Percentiles rank a stretch among this genome's conserved stretches.
Evolutionary conservation across 2,888 invertebrate genomes (phyloP).

Genomic region (Polydrusus cervinus): DNA sequence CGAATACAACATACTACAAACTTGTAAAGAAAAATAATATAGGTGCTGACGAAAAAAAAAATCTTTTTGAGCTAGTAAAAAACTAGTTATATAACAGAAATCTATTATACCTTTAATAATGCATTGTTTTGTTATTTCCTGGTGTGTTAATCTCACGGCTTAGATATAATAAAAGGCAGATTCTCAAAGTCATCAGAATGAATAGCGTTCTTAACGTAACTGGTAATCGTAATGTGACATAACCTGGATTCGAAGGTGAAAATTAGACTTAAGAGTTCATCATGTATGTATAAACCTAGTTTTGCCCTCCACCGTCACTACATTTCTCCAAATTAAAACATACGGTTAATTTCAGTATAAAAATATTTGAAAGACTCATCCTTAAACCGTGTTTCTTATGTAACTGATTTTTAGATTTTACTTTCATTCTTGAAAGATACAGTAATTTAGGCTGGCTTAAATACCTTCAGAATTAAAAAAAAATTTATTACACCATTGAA

Average conservation of each 20-base stretch:
- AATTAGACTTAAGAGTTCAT: neutral
- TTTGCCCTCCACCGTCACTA: too few relatives aligned
- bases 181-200: slow-evolving; percentile 35
- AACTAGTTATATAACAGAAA: slow-evolving; percentile 6
- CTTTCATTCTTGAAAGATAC: too few relatives aligned
- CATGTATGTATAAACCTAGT: too few relatives aligned
- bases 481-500: too few relatives aligned
- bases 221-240: slow-evolving; percentile 10
- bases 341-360: too few relatives aligned
- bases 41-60: neutral
- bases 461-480: too few relatives aligned
- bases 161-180: slow-evolving; percentile 22
- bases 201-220: slow-evolving; percentile 19
- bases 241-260: neutral
- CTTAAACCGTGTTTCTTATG: too few relatives aligned
- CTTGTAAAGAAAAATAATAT: neutral
- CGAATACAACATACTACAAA: too few relatives aligned
- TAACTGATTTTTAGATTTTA: too few relatives aligned
- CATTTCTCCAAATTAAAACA: too few relatives aligned
- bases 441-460: too few relatives aligned
- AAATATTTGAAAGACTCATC: too few relatives aligned
- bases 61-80: neutral
- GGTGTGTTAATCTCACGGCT: slow-evolving; percentile 28
- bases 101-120: slow-evolving; percentile 7
- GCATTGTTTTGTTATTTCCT: slow-evolving; percentile 27